phyloP scores from a whole-genome alignment of 1,140 invertebrate genomes.

The Diachasma alloeum region DNA sequence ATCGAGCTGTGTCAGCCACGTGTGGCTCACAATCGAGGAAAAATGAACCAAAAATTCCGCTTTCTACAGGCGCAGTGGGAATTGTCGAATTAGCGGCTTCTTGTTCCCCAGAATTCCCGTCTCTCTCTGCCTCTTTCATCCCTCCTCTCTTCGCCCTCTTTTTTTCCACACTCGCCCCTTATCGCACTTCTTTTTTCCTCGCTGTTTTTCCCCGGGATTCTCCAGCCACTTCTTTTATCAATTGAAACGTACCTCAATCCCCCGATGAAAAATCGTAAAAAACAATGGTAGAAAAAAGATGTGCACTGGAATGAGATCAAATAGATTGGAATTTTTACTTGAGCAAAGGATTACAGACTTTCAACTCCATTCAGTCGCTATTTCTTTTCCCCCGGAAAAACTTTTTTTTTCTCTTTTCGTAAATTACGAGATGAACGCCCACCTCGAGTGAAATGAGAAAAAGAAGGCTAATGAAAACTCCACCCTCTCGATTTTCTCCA shows the following conservation, averaged over 20 bases:
- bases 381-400: not conserved
- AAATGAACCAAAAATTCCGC: not conserved
- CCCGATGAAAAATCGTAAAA: not conserved
- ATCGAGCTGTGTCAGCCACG: not conserved
- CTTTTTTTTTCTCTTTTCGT: not conserved
- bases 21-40: not conserved
- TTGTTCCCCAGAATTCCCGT: not conserved
- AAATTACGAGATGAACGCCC: not conserved
- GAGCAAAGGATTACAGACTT: not conserved
- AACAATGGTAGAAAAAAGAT: not conserved
- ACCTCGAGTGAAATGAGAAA: not conserved
- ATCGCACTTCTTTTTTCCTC: not conserved
- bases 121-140: not conserved
- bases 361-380: not conserved
- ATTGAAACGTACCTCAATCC: not conserved
- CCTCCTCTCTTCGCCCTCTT: not conserved
- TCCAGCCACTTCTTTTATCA: not conserved
- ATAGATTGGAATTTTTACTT: not conserved
- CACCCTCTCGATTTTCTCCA: not conserved
- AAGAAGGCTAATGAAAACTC: not conserved
- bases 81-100: not conserved
- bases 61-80: not conserved
- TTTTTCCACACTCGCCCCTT: not conserved
- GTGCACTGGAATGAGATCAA: not conserved
- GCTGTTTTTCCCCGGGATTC: not conserved